Conservation (phyloP, 1,140 invertebrate genomes). For the Pentalonia nigronervosa region DNA sequence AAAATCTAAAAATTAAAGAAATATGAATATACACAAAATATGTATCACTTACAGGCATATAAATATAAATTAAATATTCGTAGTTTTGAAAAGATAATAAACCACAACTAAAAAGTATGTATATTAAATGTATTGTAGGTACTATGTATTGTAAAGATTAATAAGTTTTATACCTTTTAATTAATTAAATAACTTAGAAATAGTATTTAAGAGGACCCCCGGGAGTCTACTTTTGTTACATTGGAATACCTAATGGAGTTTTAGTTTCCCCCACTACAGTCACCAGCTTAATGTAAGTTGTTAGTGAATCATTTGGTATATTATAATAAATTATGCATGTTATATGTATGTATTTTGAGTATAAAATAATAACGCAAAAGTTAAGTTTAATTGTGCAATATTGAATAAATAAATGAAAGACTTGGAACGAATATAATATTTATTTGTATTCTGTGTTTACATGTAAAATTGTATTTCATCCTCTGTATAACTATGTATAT, state of each 20-base stretch:
- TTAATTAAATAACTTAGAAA: neutral
- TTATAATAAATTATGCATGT: neutral
- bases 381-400: neutral
- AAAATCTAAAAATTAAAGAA: no score
- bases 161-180: neutral
- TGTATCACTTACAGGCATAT: neutral
- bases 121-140: neutral
- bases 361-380: neutral
- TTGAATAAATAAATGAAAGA: neutral
- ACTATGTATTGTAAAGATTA: neutral
- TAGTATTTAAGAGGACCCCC: neutral
- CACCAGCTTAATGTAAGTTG: neutral
- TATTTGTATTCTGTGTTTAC: neutral
- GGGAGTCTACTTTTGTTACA: neutral
- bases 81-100: neutral
- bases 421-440: neutral
- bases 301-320: neutral
- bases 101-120: neutral
- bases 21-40: no score
- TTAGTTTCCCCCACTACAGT: neutral
- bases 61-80: neutral
- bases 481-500: neutral
- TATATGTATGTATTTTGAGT: neutral
- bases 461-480: neutral
- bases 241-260: neutral